Percentiles rank a stretch among this genome's conserved stretches.
Evolutionary conservation across 2,113 vertebrate species (phyloP).

Genomic region (Elachura formosa): DNA sequence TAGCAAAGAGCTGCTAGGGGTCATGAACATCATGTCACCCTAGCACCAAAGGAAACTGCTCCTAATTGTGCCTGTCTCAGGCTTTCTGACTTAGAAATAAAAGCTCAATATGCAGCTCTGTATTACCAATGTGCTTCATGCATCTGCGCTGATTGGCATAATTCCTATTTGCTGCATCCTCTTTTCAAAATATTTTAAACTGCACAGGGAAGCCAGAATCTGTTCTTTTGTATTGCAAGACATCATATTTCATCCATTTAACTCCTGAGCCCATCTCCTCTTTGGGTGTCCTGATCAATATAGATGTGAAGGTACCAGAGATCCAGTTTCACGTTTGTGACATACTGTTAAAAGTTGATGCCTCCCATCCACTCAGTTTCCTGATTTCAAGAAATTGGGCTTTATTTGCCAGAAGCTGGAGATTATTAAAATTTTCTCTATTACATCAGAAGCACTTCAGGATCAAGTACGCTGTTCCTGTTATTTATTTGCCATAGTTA

Average conservation of each 20-base stretch:
- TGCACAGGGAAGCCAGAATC: not conserved
- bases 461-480: not conserved
- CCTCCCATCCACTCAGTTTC: not conserved
- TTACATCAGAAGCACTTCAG: not conserved
- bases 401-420: not conserved
- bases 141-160: not conserved
- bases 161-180: not conserved
- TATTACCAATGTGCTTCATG: not conserved
- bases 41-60: not conserved
- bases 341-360: not conserved
- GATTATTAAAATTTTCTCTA: not conserved
- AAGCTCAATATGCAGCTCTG: not conserved
- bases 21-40: not conserved
- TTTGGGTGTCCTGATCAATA: not conserved
- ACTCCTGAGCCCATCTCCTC: not conserved
- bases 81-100: not conserved
- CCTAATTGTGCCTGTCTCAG: not conserved
- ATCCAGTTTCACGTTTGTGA: not conserved
- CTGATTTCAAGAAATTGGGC: not conserved
- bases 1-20: not conserved
- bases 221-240: not conserved
- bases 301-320: not conserved
- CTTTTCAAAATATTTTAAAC: not conserved
- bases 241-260: not conserved
- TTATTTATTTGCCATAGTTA: not conserved